Evolutionary conservation across 1,140 invertebrate species (phyloP), one percentile per base, ranked within the genome.

Genomic region (Drosophila tropicalis): DNA sequence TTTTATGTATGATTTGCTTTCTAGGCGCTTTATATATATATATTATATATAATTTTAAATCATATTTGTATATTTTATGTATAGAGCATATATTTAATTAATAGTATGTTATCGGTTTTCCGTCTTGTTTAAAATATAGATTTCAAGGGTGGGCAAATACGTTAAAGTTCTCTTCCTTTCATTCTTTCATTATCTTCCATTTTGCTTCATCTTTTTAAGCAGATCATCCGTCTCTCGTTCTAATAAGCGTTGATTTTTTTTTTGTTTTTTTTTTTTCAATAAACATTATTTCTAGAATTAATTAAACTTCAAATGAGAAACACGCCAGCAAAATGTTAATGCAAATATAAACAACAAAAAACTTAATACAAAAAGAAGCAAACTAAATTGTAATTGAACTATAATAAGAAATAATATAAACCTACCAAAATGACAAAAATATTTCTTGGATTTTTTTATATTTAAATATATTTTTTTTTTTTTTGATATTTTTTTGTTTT

Each of bases 131-230:
- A 70, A 76, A 62, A 72, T 82, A 64, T 86, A 67, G 77, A 78
- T 76, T 79, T 76, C 51, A 82, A 86, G 83, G 83, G 83, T 86
- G 83, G 83, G 84, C 79, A 55, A 51, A 51, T 51, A 51, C 19
- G 44, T 51, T 51, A 51, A 51, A 51, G 17, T 51, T 51, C 19
- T 76, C 19, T 55, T 17, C 29, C 62, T 55, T 66, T 55, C 44
- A 17, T 40, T 57, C 19, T 12, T 67, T 6, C 5, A 39, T 61
- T 19, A 39, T 25, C 47, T 70, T 54, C 51, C 54, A n/a, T 34
- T 72, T 58, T 13, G 39, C 17, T 60, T 68, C 61, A 66, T 67
- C 64, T 60, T 55, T 72, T 70, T 54, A n/a, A 44, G 65, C 63
- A 69, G 58, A 32, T 55, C 47, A 32, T 39, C 12, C 32, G 22